Conservation (phyloP, 2,888 invertebrate genomes). For the Lacanobia oleracea region DNA sequence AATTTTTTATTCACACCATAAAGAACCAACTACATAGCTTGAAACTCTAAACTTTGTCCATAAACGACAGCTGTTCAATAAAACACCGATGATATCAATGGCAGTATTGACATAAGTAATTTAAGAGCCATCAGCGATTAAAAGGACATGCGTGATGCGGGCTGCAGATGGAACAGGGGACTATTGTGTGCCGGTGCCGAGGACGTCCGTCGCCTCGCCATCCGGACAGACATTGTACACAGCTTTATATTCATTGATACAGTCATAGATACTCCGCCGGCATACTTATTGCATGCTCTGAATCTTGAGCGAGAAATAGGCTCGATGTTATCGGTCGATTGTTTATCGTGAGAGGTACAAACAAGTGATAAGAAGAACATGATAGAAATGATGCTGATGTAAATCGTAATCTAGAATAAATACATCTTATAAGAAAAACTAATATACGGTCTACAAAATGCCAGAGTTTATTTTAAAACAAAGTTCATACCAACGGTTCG, state of each 20-base stretch:
- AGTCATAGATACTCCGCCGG: slow-evolving; percentile 45
- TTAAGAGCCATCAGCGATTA: slow-evolving; percentile 78
- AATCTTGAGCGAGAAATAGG: slow-evolving; percentile 26
- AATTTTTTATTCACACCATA: slow-evolving; percentile 27
- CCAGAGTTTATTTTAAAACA: background rate
- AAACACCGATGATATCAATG: slow-evolving; percentile 51
- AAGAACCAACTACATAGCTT: background rate
- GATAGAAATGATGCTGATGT: slow-evolving; percentile 8
- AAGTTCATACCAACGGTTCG: background rate
- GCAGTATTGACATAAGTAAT: slow-evolving; percentile 69
- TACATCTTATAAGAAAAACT: background rate
- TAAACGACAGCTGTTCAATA: slow-evolving; percentile 55
- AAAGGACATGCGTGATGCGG: slow-evolving; percentile 84
- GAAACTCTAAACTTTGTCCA: slow-evolving; percentile 23
- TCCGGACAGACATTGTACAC: slow-evolving; percentile 63
- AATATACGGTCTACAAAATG: background rate
- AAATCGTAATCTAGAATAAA: slow-evolving; percentile 30
- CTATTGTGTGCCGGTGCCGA: slow-evolving; percentile 73
- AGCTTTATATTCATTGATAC: slow-evolving; percentile 62
- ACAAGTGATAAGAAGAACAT: slow-evolving; percentile 32
- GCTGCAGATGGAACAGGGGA: slow-evolving; percentile 77
- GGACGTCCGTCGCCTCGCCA: slow-evolving; percentile 66
- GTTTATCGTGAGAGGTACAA: slow-evolving; percentile 50
- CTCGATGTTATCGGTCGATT: slow-evolving; percentile 35
- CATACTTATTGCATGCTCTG: slow-evolving; percentile 43